Evolutionary conservation across 2,113 vertebrate genomes (phyloP), one percentile per base, ranked within the genome.

Genomic region (Sceloporus tristichus): DNA sequence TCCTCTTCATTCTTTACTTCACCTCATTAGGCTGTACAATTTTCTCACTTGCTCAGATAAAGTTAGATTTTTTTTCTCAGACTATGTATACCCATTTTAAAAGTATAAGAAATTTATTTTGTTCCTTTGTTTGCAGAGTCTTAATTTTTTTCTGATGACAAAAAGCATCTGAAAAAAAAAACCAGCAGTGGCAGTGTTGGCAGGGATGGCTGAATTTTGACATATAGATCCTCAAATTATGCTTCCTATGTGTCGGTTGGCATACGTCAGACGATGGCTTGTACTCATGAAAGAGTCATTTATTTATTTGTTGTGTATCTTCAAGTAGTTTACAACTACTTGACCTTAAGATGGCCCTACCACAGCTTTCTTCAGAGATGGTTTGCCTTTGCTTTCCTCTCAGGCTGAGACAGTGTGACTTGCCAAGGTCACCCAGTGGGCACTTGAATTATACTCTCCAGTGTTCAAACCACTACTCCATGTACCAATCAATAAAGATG

Each of bases 1-100:
- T 91, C 86, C 88, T 68, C 74, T 88, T 25, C 5, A 59, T 80
- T 84, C 90, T 86, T 66, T 85, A 56, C n/a, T 91, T 90, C 90
- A 54, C 25, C 16, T 88, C 9, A 85, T 68, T 29, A 53, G 75
- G 38, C 42, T 59, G 1, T 3, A 80, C 25, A 71, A 13, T 91
- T 91, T 85, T 92, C 87, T 62, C n/a, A 29, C 19, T 56, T 85
- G 85, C 75, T 71, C 83, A 66, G 85, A 84, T 84, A 66, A 25
- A 65, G 23, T 81, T 27, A 71, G 18, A 54, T 11, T 19, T 68
- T 42, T 48, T 14, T 82, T 82, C 38, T 68, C 27, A 29, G 40
- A 68, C 40, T 18, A n/a, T 40, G 86, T 70, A 75, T 56, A 40
- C 6, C 76, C 77, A 0, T 87, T 90, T 76, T 85, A 0, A 54